Evolutionary conservation across 1,140 invertebrate species (phyloP).

Genomic region (Druon quercuslanigerum): DNA sequence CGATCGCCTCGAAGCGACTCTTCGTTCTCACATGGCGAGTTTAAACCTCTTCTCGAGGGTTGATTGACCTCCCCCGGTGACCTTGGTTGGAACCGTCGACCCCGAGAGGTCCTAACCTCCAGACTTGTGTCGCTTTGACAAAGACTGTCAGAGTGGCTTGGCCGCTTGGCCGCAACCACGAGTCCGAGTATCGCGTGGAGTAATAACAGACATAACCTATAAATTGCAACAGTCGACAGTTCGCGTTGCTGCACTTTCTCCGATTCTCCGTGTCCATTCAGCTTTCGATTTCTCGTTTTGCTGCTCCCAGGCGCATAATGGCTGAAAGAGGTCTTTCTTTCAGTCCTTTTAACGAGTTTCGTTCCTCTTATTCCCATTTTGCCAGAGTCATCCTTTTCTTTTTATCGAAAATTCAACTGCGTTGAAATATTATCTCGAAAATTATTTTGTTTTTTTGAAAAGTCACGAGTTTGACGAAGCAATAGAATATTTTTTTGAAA

Average conservation of each 20-base stretch:
- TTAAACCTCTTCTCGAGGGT: conserved; percentile 17
- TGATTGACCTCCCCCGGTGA: conserved; percentile 19
- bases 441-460: no score
- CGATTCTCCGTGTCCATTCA: not conserved
- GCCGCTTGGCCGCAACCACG: not conserved
- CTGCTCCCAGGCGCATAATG: not conserved
- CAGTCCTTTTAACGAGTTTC: not conserved
- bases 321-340: not conserved
- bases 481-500: no score
- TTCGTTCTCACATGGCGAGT: conserved; percentile 23
- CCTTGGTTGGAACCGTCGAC: conserved; percentile 13
- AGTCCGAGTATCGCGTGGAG: conserved; percentile 39
- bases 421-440: no score
- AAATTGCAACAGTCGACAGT: conserved; percentile 38
- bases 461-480: no score
- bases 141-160: not conserved
- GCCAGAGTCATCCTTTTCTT: no score
- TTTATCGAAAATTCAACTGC: no score
- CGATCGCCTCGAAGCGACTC: conserved; percentile 17
- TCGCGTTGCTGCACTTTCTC: conserved; percentile 14
- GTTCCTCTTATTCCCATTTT: no score
- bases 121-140: conserved; percentile 13
- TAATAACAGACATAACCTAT: conserved; percentile 49
- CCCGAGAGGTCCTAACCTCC: conserved; percentile 4
- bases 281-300: conserved; percentile 21